Evolutionary conservation across 2,797 vertebrate species (phyloP).

Genomic region (Channa striata): DNA sequence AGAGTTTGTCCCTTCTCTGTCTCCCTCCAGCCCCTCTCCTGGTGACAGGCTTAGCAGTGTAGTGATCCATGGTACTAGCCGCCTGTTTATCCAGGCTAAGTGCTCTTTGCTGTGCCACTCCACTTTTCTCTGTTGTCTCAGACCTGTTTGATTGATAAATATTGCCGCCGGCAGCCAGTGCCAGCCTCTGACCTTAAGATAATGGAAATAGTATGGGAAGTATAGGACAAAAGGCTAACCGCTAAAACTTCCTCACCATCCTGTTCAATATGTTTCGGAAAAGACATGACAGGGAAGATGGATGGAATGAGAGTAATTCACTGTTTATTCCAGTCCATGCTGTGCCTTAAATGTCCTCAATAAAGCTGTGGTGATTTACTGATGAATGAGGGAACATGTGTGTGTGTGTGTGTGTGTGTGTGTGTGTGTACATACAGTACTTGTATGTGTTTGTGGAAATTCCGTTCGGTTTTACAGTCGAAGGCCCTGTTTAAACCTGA

Average conservation of each 20-base stretch:
- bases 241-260: slow-evolving; percentile 41
- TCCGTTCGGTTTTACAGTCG: not conserved
- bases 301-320: slow-evolving; percentile 57
- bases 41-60: slow-evolving; percentile 81
- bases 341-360: slow-evolving; percentile 11
- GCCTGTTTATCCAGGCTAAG: slow-evolving; percentile 84
- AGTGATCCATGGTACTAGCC: slow-evolving; percentile 80
- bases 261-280: slow-evolving; percentile 35
- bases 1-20: slow-evolving; percentile 68
- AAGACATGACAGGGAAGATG: slow-evolving; percentile 41
- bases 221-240: slow-evolving; percentile 64
- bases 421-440: not conserved
- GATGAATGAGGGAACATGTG: not conserved
- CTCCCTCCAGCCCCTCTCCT: slow-evolving; percentile 70
- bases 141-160: slow-evolving; percentile 83
- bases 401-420: not conserved
- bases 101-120: slow-evolving; percentile 79
- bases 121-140: slow-evolving; percentile 79
- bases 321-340: not conserved
- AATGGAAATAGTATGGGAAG: slow-evolving; percentile 79
- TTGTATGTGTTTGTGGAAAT: slow-evolving; percentile 4
- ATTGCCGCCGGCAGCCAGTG: slow-evolving; percentile 71
- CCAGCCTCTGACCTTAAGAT: slow-evolving; percentile 77
- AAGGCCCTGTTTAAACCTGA: not conserved
- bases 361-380: slow-evolving; percentile 12